A percentile compares a stretch with the other conserved stretches of the same genome.
Conservation (phyloP, 2,797 vertebrate genomes). For the Carapus acus region DNA sequence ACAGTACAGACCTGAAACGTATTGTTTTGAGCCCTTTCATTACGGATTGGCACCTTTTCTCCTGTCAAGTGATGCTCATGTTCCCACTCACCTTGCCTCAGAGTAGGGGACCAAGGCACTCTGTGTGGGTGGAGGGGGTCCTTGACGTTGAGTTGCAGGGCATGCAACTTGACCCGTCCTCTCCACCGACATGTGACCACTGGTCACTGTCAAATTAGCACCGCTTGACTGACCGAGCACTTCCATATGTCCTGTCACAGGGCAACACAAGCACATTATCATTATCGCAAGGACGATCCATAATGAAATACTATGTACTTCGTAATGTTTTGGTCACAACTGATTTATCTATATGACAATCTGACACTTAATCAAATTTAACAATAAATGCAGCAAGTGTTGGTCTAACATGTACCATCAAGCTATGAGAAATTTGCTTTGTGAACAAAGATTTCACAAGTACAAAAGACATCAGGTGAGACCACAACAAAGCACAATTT, state of each 20-base stretch:
- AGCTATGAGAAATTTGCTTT: no score
- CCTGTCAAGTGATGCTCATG: constrained; percentile 13
- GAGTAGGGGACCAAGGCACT: constrained; percentile 72
- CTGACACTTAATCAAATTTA: no score
- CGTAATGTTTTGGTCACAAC: no score
- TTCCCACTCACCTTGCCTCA: constrained; percentile 81
- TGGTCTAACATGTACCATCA: no score
- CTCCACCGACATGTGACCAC: constrained; percentile 75
- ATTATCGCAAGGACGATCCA: constrained; percentile 1
- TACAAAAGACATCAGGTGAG: no score
- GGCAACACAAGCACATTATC: constrained; percentile 69
- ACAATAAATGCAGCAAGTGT: no score
- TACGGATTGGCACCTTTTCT: constrained; percentile 12
- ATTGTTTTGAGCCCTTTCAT: constrained; percentile 37
- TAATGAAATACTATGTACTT: no score
- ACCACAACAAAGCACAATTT: no score
- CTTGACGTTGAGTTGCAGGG: constrained; percentile 65
- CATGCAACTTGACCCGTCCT: constrained; percentile 68
- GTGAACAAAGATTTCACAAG: no score
- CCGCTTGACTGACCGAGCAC: constrained; percentile 73
- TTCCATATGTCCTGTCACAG: constrained; percentile 68
- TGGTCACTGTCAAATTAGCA: constrained; percentile 76
- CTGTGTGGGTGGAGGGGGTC: constrained; percentile 72
- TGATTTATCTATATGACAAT: no score
- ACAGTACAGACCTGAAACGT: constrained; percentile 80